Evolutionary conservation across 64 coral and sea anemone species (phyloP), one percentile per base, ranked within the genome.

Genomic region (Stichodactyla helianthus): DNA sequence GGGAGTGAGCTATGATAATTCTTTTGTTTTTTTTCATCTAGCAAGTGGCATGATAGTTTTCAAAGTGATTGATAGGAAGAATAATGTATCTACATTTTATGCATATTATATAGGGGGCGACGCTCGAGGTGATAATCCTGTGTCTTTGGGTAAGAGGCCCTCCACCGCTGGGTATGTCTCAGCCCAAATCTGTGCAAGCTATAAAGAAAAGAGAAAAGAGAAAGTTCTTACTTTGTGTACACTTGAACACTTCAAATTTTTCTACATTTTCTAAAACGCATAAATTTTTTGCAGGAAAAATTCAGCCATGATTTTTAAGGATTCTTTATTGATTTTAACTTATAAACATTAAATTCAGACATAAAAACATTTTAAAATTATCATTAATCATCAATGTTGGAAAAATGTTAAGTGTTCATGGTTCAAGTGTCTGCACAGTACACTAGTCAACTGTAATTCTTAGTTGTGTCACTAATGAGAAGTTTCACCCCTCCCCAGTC

Each of bases 151-250:
- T 26, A 84, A 19, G 1, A 84, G 55, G 56, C 31, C 6, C 14
- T 84, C 83, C 5, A 84, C 53, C 35, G 83, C 27, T 58, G 83
- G 83, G n/a, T 84, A 63, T 1, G 59, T 59, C 16, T 84, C 83
- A 0, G 83, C 83, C 83, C 83, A 84, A 17, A 84, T 35, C n/a
- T 84, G 52, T 18, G 83, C 83, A 63, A 84, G 54, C 83, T 84
- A 20, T 14, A 84, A 84, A 84, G 26, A 16, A 31, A 20, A 84
- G 61, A 84, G 23, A 62, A 5, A 1, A 84, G 17, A 4, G 27
- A 28, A 61, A 58, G 26, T 6, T 58, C 10, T 16, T 23, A 62
- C 16, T 62, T 0, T 20, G 5, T 62, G 13, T 1, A 44, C 35
- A 62, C 16, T 62, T 62, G 13, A 62, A 15, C 18, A 5, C 5